A percentile compares a stretch with the other conserved stretches of the same genome.
Evolutionary conservation across 2,113 vertebrate species (phyloP).

Genomic region (Anoplopoma fimbria): DNA sequence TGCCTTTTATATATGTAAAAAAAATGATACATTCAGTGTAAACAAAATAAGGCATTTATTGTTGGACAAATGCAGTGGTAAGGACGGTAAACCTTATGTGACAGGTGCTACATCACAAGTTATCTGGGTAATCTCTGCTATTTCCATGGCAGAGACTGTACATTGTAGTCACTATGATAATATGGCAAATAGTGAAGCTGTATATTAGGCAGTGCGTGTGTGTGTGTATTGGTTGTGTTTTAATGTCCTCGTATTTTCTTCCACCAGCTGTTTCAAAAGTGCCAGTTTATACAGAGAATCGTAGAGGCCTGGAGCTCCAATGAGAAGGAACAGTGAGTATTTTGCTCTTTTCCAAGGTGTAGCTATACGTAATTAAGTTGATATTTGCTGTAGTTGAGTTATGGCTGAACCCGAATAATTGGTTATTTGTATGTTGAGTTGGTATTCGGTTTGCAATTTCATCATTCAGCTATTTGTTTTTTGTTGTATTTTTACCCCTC

Average conservation of each 20-base stretch:
- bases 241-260: background rate
- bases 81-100: background rate
- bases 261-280: constrained; percentile 95
- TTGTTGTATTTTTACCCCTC: no score
- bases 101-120: no score
- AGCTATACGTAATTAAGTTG: background rate
- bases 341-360: constrained; percentile 2
- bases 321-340: constrained; percentile 97
- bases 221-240: background rate
- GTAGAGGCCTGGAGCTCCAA: constrained; percentile 96
- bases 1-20: background rate
- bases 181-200: background rate
- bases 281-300: constrained; percentile 96
- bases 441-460: no score
- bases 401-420: background rate
- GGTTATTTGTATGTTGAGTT: background rate
- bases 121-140: background rate
- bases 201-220: no score
- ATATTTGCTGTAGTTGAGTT: background rate
- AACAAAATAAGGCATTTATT: background rate
- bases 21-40: background rate
- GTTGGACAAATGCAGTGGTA: background rate
- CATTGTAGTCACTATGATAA: background rate
- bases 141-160: background rate
- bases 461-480: no score